Evolutionary conservation across 2,797 vertebrate genomes (phyloP).

Genomic region (Craterocephalus amniculus): DNA sequence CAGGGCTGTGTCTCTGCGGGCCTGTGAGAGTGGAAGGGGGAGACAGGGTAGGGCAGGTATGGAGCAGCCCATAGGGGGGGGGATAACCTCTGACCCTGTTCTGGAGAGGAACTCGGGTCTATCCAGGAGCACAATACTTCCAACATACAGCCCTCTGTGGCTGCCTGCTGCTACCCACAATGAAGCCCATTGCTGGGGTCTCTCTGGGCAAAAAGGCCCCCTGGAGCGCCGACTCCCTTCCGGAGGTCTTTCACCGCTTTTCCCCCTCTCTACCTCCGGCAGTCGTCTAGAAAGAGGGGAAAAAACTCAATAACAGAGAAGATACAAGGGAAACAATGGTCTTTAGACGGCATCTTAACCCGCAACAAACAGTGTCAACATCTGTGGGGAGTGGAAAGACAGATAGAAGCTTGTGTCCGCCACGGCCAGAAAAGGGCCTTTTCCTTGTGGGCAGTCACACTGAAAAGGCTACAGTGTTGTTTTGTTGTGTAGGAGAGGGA

Average conservation of each 20-base stretch:
- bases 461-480: slow-evolving; percentile 89
- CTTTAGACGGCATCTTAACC: slow-evolving; percentile 94
- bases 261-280: slow-evolving; percentile 61
- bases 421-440: slow-evolving; percentile 82
- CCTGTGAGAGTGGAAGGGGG: slow-evolving; percentile 57
- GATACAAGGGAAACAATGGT: slow-evolving; percentile 93
- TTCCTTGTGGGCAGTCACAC: slow-evolving; percentile 83
- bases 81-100: slow-evolving; percentile 88
- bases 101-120: slow-evolving; percentile 74
- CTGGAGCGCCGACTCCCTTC: slow-evolving; percentile 87
- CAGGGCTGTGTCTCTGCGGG: slow-evolving; percentile 32
- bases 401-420: slow-evolving; percentile 79
- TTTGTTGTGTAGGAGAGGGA: slow-evolving; percentile 79
- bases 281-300: slow-evolving; percentile 62
- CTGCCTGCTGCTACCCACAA: slow-evolving; percentile 96
- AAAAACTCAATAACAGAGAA: slow-evolving; percentile 89
- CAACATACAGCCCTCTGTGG: slow-evolving; percentile 81
- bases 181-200: slow-evolving; percentile 81
- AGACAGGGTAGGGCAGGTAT: slow-evolving; percentile 83
- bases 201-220: slow-evolving; percentile 86
- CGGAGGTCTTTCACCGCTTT: slow-evolving; percentile 88
- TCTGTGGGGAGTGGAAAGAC: slow-evolving; percentile 85
- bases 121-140: slow-evolving; percentile 87
- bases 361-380: slow-evolving; percentile 91
- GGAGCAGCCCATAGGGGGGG: slow-evolving; percentile 74